Base-by-base conservation (phyloP, 2,797 vertebrate genomes). In the Falco naumanni region DNA sequence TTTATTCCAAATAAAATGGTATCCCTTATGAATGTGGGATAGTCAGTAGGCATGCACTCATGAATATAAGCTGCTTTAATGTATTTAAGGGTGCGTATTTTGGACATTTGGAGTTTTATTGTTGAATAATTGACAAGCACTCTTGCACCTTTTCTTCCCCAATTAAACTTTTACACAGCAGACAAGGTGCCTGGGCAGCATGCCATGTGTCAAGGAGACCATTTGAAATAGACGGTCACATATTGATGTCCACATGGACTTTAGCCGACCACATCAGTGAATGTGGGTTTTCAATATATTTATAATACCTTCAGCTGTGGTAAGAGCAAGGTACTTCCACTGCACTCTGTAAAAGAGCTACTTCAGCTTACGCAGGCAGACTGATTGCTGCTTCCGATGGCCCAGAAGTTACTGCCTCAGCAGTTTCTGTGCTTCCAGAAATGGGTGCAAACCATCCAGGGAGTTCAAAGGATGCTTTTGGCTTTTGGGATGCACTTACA, bases 1-100 rank as follows among this genome's bases (percentile, higher is more conserved):
- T 85, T 93, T 59, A 51, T 90, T 95, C 89, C 24, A 41, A 89
- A 82, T 96, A 82, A 82, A 82, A 91, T 89, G 68, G 29, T 88
- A 57, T 90, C 77, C 47, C 51, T 93, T 96, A 60, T 96, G 75
- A 95, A 79, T 83, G 61, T 92, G 57, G 53, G 83, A 75, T 87
- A 81, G 65, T 89, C 16, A 0, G 37, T 56, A 75, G 57, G 43
- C 26, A 10, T 66, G 34, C 53, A 70, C 61, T 53, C 13, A 3
- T 53, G 31, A 83, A 37, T 84, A 39, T 86, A 64, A 92, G 72
- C 61, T 64, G 60, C 75, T 51, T 95, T 84, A 29, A n/a, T 64
- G 10, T 85, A 24, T 91, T 86, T 85, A 63, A 84, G 65, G 68
- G 61, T 60, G 21, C 79, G 47, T 64, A 60, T 95, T 79, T 93